Conservation (phyloP, 2,113 vertebrate species). For the Amphiprion percula region DNA sequence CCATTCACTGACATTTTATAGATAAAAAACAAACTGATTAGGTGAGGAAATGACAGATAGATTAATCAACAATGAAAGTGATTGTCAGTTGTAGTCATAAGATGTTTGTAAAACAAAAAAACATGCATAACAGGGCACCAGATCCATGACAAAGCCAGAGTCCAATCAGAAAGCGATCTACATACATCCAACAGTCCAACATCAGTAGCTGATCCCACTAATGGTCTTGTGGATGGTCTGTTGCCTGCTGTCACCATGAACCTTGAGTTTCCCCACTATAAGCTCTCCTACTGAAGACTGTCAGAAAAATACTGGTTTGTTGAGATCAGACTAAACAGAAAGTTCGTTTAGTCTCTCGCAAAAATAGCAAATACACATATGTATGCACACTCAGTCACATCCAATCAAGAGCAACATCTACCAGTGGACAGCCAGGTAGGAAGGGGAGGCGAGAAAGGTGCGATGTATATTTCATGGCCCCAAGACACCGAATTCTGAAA, state of each 20-base stretch:
- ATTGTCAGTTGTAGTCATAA: too few species aligned
- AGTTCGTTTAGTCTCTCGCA: not conserved
- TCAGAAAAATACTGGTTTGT: too few species aligned
- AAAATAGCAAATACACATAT: not conserved
- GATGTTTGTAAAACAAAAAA: not conserved
- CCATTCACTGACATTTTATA: too few species aligned
- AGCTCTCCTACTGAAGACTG: too few species aligned
- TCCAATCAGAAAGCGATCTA: not conserved
- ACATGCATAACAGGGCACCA: not conserved
- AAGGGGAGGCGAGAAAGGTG: conserved; percentile 38
- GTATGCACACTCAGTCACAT: not conserved
- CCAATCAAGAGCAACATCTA: not conserved
- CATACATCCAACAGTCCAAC: not conserved
- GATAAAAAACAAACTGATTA: too few species aligned
- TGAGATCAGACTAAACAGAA: too few species aligned
- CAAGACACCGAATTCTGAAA: conserved; percentile 70
- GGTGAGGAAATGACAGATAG: too few species aligned
- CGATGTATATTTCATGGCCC: conserved; percentile 41
- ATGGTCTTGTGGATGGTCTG: not conserved
- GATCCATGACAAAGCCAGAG: not conserved
- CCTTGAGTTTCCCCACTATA: not conserved
- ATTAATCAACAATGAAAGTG: too few species aligned
- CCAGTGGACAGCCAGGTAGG: conserved; percentile 1
- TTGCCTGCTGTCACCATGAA: not conserved
- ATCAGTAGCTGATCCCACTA: conserved; percentile 27